These are phyloP conservation scores for Agrochola litura DNA, from an alignment of 2,888 invertebrate genomes.

Conservation along the genomic window DNA sequence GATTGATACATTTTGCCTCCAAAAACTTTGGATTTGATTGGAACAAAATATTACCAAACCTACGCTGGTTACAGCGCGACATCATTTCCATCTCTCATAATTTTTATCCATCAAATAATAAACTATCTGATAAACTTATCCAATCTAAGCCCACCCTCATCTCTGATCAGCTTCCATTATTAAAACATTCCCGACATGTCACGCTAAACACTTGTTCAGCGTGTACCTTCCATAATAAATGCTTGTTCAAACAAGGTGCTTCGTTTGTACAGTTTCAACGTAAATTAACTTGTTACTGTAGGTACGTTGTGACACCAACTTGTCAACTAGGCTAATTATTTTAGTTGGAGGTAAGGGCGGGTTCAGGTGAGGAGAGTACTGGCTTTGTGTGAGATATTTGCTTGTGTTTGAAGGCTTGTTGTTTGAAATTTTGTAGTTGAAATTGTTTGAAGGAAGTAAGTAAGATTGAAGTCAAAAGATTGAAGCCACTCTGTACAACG, in stretches of 20 bases:
- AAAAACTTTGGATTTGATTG: not conserved
- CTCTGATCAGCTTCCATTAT: conserved; percentile 37
- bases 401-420: not conserved
- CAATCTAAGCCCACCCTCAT: conserved; percentile 14
- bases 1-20: too few species aligned
- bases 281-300: conserved; percentile 78
- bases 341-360: conserved; percentile 68
- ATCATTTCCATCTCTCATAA: not conserved
- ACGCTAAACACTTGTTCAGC: conserved; percentile 49
- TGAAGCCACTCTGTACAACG: not conserved
- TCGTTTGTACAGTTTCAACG: conserved; percentile 73
- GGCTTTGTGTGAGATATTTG: conserved; percentile 14
- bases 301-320: conserved; percentile 64
- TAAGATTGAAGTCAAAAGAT: not conserved
- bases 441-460: not conserved
- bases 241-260: conserved; percentile 66
- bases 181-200: conserved; percentile 55
- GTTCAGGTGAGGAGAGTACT: conserved; percentile 36
- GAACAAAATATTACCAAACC: not conserved
- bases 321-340: conserved; percentile 77
- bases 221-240: conserved; percentile 58
- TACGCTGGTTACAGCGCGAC: too few species aligned
- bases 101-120: not conserved
- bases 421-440: conserved; percentile 17
- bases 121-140: conserved; percentile 10